phyloP scores from a whole-genome alignment of 2,888 invertebrate species.

The Agrilus mali region DNA sequence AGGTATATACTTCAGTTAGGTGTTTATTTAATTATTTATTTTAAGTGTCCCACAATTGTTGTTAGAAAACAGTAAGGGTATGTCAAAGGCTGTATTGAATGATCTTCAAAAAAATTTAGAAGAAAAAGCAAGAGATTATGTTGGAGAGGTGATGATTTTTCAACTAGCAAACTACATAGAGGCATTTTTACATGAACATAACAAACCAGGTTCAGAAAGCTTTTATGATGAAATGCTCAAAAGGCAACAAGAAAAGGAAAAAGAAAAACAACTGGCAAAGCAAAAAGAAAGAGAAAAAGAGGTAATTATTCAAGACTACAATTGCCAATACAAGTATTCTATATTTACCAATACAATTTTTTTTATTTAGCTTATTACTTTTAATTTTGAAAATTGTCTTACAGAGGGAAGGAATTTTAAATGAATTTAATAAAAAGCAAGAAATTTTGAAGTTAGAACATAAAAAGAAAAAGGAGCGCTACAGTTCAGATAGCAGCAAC shows the following conservation, averaged over 20 bases:
- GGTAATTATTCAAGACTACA: constrained; percentile 27
- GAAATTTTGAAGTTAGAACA: constrained; percentile 62
- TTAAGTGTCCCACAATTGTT: constrained; percentile 51
- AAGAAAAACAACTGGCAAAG: constrained; percentile 46
- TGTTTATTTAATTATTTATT: constrained; percentile 23
- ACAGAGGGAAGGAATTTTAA: constrained; percentile 54
- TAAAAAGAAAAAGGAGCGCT: constrained; percentile 35
- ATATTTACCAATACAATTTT: too few relatives aligned
- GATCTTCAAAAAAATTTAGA: constrained; percentile 49
- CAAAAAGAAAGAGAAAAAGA: constrained; percentile 54
- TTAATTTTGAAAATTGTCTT: constrained; percentile 11
- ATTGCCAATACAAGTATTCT: background rate
- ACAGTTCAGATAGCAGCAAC: constrained; percentile 10
- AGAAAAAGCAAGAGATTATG: constrained; percentile 39
- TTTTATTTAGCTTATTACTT: background rate
- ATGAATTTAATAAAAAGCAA: constrained; percentile 66
- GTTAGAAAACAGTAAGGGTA: constrained; percentile 63
- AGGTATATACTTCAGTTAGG: background rate
- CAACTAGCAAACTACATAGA: constrained; percentile 68
- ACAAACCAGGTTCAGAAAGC: constrained; percentile 67
- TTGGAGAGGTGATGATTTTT: constrained; percentile 79
- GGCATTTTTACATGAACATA: constrained; percentile 67
- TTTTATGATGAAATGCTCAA: constrained; percentile 87
- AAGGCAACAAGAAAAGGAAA: constrained; percentile 52
- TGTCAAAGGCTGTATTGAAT: constrained; percentile 57